These are phyloP conservation scores for Cairina moschata DNA, from an alignment of 2,113 vertebrate species.

Conservation along the genomic window DNA sequence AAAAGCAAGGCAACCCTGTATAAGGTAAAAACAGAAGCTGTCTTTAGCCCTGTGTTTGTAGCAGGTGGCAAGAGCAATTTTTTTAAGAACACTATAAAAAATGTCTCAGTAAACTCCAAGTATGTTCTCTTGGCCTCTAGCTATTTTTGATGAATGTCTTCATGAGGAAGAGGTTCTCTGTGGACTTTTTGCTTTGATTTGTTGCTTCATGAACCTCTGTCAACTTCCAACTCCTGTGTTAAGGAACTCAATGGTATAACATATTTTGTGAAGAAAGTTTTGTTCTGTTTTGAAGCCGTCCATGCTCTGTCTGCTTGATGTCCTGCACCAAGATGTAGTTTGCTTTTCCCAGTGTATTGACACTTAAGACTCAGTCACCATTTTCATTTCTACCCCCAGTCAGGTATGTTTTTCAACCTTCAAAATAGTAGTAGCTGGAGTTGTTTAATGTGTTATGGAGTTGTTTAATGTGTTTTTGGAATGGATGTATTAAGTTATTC, in stretches of 20 bases:
- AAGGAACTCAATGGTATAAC: background rate
- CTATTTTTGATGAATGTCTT: background rate
- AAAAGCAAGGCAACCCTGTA: background rate
- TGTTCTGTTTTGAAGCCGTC: background rate
- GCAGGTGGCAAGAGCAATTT: background rate
- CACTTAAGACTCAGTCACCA: background rate
- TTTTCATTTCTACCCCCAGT: background rate
- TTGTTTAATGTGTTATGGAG: background rate
- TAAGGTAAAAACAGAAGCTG: background rate
- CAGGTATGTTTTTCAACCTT: background rate
- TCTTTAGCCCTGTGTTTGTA: background rate
- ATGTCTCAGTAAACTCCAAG: rapidly evolving
- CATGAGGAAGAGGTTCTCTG: background rate
- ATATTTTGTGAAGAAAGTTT: background rate
- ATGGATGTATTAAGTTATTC: background rate
- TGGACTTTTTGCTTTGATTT: background rate
- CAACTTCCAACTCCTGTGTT: background rate
- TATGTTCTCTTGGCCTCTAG: background rate
- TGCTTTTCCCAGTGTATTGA: background rate
- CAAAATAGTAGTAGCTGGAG: background rate
- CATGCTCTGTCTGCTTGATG: background rate
- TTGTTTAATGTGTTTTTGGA: background rate
- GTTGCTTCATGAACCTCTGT: background rate
- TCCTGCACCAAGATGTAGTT: background rate
- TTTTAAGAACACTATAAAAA: background rate